phyloP scores from a whole-genome alignment of 2,888 invertebrate genomes.

The Eristalinus aeneus region DNA sequence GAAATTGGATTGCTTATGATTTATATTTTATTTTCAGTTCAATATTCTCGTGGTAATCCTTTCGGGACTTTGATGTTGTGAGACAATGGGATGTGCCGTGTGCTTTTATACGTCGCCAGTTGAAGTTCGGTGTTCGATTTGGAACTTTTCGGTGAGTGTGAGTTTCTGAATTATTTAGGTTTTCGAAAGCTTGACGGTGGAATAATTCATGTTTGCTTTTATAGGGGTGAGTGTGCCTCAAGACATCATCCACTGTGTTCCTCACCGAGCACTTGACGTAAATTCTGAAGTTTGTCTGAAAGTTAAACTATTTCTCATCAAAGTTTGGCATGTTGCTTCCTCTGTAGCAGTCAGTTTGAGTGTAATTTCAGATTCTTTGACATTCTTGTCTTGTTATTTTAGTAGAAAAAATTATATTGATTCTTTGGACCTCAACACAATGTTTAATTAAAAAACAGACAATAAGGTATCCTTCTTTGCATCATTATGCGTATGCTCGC shows the following conservation, averaged over 20 bases:
- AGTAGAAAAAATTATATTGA: no score
- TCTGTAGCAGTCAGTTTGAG: no score
- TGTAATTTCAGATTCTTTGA: no score
- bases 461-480: no score
- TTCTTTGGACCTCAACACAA: no score
- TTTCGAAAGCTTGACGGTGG: not conserved
- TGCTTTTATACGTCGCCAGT: not conserved
- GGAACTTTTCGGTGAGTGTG: not conserved
- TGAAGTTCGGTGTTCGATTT: not conserved
- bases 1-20: slow-evolving; percentile 26
- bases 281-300: not conserved
- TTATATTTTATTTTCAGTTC: slow-evolving; percentile 18
- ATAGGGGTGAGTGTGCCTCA: not conserved
- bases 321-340: no score
- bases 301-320: no score
- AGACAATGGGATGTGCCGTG: not conserved
- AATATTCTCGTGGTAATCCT: not conserved
- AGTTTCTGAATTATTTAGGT: not conserved
- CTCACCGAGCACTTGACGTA: not conserved
- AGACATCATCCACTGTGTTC: not conserved
- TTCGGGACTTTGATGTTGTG: not conserved
- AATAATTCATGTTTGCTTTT: not conserved
- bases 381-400: no score
- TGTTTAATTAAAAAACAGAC: no score
- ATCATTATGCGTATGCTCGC: no score